Percentiles rank a stretch among this genome's conserved stretches.
Evolutionary conservation across 2,113 vertebrate species (phyloP).

Genomic region (Callorhinus ursinus): DNA sequence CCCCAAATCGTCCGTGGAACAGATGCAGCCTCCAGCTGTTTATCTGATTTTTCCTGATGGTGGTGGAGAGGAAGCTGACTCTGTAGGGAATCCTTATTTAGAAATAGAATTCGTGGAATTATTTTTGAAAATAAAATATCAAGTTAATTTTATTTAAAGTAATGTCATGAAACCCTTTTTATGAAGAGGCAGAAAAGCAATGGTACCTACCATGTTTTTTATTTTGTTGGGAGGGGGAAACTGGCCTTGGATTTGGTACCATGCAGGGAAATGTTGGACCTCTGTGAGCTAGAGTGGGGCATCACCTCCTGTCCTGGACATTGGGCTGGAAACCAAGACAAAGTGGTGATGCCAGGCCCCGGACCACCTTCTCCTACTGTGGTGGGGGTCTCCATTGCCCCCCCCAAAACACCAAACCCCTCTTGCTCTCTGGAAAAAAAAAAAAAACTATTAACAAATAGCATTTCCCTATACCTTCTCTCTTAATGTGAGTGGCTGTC

Average conservation of each 20-base stretch:
- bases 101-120: not conserved
- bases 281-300: not conserved
- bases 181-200: not conserved
- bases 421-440: conserved; percentile 1
- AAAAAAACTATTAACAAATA: not conserved
- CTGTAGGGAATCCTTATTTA: not conserved
- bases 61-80: not conserved
- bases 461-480: not conserved
- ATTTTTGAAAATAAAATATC: not conserved
- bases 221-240: not conserved
- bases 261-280: not conserved
- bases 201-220: not conserved
- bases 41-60: not conserved
- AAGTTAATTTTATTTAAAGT: not conserved
- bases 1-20: not conserved
- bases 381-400: rapidly evolving
- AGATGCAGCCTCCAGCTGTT: not conserved
- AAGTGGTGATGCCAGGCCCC: not conserved
- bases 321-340: not conserved
- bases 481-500: not conserved
- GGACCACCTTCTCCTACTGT: not conserved
- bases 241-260: not conserved
- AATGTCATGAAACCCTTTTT: not conserved
- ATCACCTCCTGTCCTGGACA: not conserved
- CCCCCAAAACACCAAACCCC: not conserved